Percentiles rank a stretch among this genome's conserved stretches.
Evolutionary conservation across 1,140 invertebrate genomes (phyloP).

Genomic region (Drosophila ficusphila): DNA sequence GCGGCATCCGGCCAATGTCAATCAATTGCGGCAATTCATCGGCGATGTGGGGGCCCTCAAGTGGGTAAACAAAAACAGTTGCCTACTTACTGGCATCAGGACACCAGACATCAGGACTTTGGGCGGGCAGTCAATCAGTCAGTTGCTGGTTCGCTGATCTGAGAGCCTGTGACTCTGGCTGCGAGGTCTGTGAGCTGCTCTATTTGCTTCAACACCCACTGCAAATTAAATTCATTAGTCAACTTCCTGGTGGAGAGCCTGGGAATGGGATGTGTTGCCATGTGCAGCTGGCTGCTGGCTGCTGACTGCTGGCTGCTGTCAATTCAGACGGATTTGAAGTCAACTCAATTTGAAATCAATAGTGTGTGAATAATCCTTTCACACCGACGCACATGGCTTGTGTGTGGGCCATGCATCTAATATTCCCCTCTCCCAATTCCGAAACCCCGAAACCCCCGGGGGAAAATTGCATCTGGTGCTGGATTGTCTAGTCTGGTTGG

Average conservation of each 20-base stretch:
- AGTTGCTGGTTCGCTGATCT: conserved; percentile 4
- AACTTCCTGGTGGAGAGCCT: conserved; percentile 53
- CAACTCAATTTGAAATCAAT: conserved; percentile 83
- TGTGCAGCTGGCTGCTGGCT: no score
- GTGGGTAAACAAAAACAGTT: conserved; percentile 50
- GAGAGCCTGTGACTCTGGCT: background rate
- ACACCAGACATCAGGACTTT: background rate
- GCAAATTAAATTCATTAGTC: conserved; percentile 83
- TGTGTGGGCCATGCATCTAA: conserved; percentile 1
- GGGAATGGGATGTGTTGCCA: conserved; percentile 45
- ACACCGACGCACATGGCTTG: conserved; percentile 49
- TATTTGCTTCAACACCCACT: conserved; percentile 78
- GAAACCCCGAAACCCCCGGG: background rate
- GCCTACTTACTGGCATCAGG: conserved; percentile 54
- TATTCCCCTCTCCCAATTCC: background rate
- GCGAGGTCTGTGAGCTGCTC: conserved; percentile 59
- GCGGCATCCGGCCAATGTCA: conserved; percentile 28
- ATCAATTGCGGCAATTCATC: conserved; percentile 22
- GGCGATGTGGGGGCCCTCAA: background rate
- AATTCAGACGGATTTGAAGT: conserved; percentile 82
- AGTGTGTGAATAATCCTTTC: conserved; percentile 83
- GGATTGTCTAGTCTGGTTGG: conserved; percentile 42
- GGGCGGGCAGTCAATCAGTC: conserved; percentile 41
- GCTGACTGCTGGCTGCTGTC: conserved; percentile 73
- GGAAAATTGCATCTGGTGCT: conserved; percentile 49